Evolutionary conservation across 2,888 invertebrate genomes (phyloP), one percentile per base, ranked within the genome.

Genomic region (Drosophila paranaensis): DNA sequence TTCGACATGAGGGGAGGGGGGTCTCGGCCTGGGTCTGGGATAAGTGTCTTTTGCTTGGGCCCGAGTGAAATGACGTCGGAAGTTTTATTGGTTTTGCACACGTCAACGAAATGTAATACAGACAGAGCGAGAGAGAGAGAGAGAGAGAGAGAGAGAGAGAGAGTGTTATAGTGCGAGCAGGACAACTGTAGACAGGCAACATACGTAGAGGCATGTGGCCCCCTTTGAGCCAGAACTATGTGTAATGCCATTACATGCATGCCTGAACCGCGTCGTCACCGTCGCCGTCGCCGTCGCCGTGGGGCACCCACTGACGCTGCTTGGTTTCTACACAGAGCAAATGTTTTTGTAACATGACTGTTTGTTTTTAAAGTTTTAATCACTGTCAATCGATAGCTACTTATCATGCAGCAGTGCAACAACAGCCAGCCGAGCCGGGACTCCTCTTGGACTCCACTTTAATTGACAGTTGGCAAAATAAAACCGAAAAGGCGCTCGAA

Each of bases 1-100:
- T 77, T 76, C 76, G 77, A 76, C 77, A 77, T 51, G 50, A 9
- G 14, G 27, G 27, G 27, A 6, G 27, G 27, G 5, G 27, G 6
- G 27, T 4, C 5, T 0, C 0, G 2, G 27, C 27, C 2, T 6
- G 30, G 30, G 30, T 6, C 30, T 33, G 39, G 30, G 45, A 51
- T 60, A 81, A 85, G 85, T 76, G 76, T 76, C 76, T 78, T 82
- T 85, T 72, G 81, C 48, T 70, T 72, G 77, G 72, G 82, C 67
- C 74, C 79, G 81, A 71, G 69, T 72, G 70, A 80, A 88, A 81
- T 81, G 82, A 89, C 87, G 85, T 85, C 75, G 83, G 77, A 90
- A 91, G 89, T 89, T 90, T 90, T 88, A 90, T 90, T 90, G 90
- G 89, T 87, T 90, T 90, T 85, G 89, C 88, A 84, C 89, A 88